Evolutionary conservation across 2,888 invertebrate genomes (phyloP).

Genomic region (Cantharis flavilabris): DNA sequence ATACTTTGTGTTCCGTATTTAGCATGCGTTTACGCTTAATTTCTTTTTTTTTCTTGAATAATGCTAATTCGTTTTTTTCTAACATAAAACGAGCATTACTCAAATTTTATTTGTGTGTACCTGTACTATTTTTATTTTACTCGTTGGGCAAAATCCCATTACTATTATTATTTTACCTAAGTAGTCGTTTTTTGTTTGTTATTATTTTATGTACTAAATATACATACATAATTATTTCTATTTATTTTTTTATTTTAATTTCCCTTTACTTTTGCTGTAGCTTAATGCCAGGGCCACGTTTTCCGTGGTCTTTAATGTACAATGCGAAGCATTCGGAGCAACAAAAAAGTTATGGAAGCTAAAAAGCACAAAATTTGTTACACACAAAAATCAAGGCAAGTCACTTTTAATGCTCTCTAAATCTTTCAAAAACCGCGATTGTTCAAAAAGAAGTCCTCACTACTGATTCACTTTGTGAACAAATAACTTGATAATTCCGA

Average conservation of each 20-base stretch:
- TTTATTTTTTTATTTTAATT: not conserved
- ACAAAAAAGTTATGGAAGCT: too few relatives aligned
- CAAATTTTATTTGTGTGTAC: not conserved
- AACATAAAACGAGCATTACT: not conserved
- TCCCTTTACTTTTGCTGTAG: not conserved
- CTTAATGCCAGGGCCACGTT: not conserved
- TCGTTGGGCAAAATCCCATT: not conserved
- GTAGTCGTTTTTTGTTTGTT: not conserved
- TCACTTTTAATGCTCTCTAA: too few relatives aligned
- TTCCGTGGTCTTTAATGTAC: too few relatives aligned
- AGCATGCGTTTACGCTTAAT: not conserved
- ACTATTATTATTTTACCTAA: not conserved
- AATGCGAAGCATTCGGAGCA: not conserved
- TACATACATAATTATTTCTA: not conserved
- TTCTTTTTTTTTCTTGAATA: not conserved
- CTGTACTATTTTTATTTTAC: not conserved
- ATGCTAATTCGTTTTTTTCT: not conserved
- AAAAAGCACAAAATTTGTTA: too few relatives aligned
- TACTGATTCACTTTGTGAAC: not conserved
- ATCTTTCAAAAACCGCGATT: too few relatives aligned
- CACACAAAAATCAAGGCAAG: too few relatives aligned
- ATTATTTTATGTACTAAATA: not conserved
- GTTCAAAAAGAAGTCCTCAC: not conserved
- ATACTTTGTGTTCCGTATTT: not conserved
- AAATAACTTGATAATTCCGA: not conserved